Conservation (phyloP, 2,797 vertebrate genomes). For the Acanthiza pusilla region DNA sequence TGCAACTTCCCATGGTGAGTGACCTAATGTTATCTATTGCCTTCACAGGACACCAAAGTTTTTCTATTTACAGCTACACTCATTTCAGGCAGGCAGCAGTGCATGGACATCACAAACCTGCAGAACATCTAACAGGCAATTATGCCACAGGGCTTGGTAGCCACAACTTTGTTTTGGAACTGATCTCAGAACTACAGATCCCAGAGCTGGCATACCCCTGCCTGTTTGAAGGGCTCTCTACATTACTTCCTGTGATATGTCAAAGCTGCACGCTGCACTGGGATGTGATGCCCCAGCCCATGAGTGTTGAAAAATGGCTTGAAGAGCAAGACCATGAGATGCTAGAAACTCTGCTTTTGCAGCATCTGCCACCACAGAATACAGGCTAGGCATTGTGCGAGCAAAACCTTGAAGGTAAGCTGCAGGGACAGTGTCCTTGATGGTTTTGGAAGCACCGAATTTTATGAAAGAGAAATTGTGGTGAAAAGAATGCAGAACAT, state of each 20-base stretch:
- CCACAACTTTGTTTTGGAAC: background rate
- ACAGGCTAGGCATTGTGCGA: no score
- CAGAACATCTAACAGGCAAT: background rate
- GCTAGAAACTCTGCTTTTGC: no score
- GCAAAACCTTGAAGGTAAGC: no score
- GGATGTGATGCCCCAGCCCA: background rate
- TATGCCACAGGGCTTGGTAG: background rate
- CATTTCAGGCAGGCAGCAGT: background rate
- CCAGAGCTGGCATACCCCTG: background rate
- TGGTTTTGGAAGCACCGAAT: no score
- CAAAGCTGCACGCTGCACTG: background rate
- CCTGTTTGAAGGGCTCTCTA: background rate
- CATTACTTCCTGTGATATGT: rapidly evolving
- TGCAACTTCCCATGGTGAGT: background rate
- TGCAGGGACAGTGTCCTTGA: no score
- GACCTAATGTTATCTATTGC: background rate
- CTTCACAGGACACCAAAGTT: background rate
- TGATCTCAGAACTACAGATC: background rate
- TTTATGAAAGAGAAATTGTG: no score
- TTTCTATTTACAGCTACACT: background rate
- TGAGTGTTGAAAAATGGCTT: no score
- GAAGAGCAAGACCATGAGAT: no score
- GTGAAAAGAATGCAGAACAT: no score
- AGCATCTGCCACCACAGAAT: no score
- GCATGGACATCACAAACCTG: background rate